Percentiles rank a stretch among this genome's conserved stretches.
Evolutionary conservation across 2,113 vertebrate species (phyloP).

Genomic region (Dicentrarchus labrax): DNA sequence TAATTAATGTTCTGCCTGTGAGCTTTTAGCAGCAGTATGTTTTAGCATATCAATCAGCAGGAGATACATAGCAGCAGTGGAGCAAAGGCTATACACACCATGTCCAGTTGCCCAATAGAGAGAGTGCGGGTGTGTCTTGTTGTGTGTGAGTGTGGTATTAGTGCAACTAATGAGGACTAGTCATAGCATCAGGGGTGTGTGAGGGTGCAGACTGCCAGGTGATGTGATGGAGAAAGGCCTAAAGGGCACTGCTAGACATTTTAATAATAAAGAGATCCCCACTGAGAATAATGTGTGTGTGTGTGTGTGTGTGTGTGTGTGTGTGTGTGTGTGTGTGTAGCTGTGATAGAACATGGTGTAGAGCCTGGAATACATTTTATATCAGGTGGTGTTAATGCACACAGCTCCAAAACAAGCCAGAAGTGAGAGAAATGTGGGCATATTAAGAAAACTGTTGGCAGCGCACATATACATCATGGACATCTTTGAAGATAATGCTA

Average conservation of each 20-base stretch:
- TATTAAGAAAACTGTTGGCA: neutral
- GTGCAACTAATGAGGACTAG: constrained; percentile 65
- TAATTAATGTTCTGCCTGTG: constrained; percentile 43
- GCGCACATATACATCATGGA: neutral
- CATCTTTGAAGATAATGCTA: constrained; percentile 4
- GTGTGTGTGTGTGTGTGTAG: neutral
- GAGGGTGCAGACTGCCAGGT: constrained; percentile 44
- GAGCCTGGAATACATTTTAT: constrained; percentile 30
- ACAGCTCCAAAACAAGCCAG: constrained; percentile 28
- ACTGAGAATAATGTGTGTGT: constrained; percentile 45
- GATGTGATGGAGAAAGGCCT: constrained; percentile 68
- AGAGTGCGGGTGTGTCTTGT: neutral
- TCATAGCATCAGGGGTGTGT: constrained; percentile 37
- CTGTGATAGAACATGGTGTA: neutral
- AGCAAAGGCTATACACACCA: constrained; percentile 11
- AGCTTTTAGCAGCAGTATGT: constrained; percentile 42
- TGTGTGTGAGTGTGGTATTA: constrained; percentile 30
- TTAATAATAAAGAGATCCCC: constrained; percentile 71
- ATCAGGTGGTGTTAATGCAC: constrained; percentile 19
- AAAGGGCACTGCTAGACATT: constrained; percentile 66
- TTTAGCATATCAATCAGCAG: constrained; percentile 57
- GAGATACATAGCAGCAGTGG: constrained; percentile 23
- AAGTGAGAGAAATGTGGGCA: neutral
- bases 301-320: constrained; percentile 31
- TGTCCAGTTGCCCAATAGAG: neutral